Conservation (phyloP, 2,113 vertebrate genomes). For the Nipponia nippon region DNA sequence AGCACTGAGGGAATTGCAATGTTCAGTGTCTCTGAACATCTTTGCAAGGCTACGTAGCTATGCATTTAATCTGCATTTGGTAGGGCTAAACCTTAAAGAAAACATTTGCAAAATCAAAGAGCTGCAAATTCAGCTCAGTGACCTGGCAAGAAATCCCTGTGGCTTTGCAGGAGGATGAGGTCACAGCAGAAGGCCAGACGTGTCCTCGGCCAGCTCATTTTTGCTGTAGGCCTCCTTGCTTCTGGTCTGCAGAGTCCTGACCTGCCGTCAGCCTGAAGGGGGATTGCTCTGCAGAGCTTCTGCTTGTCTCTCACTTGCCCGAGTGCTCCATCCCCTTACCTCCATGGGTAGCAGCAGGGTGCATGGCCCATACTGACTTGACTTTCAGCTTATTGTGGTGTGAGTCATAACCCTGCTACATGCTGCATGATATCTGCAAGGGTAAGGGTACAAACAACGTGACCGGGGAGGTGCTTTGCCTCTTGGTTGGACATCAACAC, state of each 20-base stretch:
- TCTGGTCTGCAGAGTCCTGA: background rate
- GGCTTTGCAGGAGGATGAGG: background rate
- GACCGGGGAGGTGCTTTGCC: background rate
- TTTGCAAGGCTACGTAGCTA: background rate
- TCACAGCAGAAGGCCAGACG: background rate
- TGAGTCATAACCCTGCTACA: background rate
- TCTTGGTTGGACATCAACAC: background rate
- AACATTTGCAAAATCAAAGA: background rate
- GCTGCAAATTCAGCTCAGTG: background rate
- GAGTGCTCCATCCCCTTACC: background rate
- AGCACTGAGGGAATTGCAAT: background rate
- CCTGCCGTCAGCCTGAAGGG: background rate
- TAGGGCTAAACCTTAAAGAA: background rate
- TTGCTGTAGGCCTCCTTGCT: background rate
- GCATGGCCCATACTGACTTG: background rate
- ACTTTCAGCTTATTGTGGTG: background rate
- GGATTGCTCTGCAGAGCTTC: background rate
- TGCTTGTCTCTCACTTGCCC: background rate
- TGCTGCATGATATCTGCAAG: background rate
- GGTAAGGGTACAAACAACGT: background rate
- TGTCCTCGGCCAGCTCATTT: background rate
- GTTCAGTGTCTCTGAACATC: background rate
- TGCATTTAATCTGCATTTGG: background rate
- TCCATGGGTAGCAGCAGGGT: background rate
- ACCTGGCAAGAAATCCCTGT: background rate